phyloP scores from a whole-genome alignment of 1,140 invertebrate species.

The Protaetia brevitarsis region DNA sequence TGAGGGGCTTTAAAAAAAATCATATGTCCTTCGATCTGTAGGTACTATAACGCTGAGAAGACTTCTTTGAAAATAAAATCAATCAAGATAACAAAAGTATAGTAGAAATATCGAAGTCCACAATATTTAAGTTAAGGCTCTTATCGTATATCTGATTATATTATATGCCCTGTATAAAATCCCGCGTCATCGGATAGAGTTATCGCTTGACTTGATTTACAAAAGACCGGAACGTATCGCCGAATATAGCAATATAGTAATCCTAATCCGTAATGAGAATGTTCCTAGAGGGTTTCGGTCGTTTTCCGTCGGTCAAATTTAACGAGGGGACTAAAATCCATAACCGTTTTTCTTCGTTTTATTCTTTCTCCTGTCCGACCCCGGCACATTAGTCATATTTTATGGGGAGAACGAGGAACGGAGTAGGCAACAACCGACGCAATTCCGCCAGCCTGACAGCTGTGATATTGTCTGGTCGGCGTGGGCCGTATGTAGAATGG shows the following conservation, averaged over 20 bases:
- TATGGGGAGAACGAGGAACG: not conserved
- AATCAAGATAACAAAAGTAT: too few species aligned
- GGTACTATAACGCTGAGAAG: too few species aligned
- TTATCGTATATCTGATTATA: too few species aligned
- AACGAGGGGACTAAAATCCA: constrained; percentile 11
- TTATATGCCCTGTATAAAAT: not conserved
- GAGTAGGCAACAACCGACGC: not conserved
- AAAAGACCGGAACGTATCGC: not conserved
- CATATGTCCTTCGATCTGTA: too few species aligned
- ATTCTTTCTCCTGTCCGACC: constrained; percentile 4
- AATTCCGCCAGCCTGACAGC: constrained; percentile 3
- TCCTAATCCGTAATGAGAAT: constrained; percentile 5
- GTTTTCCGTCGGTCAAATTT: not conserved
- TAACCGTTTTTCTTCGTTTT: constrained; percentile 17
- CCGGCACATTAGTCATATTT: constrained; percentile 9
- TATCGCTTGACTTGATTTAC: not conserved
- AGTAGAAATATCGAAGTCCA: too few species aligned
- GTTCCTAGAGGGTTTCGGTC: not conserved
- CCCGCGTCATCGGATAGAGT: not conserved
- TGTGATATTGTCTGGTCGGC: constrained; percentile 1
- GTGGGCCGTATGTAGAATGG: not conserved
- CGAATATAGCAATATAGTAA: not conserved
- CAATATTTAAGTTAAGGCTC: too few species aligned
- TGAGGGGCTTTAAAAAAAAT: too few species aligned
- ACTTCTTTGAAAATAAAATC: too few species aligned